These are phyloP conservation scores for Pandemis heparana DNA, from an alignment of 2,888 invertebrate species.

Conservation along the genomic window DNA sequence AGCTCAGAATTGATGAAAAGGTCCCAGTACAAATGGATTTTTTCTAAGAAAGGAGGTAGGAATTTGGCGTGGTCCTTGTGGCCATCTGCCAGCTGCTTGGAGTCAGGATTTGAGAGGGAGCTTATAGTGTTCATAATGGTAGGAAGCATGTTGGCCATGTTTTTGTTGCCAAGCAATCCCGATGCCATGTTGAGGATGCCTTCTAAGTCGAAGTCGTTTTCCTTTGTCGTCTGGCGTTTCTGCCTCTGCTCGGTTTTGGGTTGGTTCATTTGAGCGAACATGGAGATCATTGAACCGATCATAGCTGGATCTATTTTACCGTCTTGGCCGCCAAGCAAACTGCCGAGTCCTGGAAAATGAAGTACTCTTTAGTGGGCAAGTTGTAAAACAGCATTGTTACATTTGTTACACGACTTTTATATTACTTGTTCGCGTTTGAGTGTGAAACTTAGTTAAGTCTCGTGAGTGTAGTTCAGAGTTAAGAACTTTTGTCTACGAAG, in stretches of 20 bases:
- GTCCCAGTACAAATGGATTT: constrained; percentile 91
- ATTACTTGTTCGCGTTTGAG: not conserved
- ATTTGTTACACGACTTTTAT: constrained; percentile 12
- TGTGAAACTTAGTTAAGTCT: not conserved
- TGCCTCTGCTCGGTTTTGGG: constrained; percentile 56
- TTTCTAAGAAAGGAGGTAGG: constrained; percentile 87
- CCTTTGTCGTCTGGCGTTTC: constrained; percentile 61
- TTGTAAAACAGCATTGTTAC: constrained; percentile 7
- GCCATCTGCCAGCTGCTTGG: constrained; percentile 84
- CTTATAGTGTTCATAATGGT: constrained; percentile 88
- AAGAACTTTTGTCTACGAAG: not conserved
- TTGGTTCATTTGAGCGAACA: constrained; percentile 76
- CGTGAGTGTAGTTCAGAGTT: not conserved
- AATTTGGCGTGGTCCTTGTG: constrained; percentile 90
- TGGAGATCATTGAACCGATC: constrained; percentile 78
- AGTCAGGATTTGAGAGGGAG: constrained; percentile 87
- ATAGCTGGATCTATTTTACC: constrained; percentile 85
- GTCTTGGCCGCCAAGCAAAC: constrained; percentile 85
- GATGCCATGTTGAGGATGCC: constrained; percentile 84
- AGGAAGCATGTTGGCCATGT: constrained; percentile 85
- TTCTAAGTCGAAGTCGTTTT: constrained; percentile 81
- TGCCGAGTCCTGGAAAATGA: constrained; percentile 72
- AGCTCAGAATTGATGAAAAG: constrained; percentile 92
- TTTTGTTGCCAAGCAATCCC: constrained; percentile 79
- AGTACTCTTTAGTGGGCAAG: not conserved